These are phyloP conservation scores for Chloropsis hardwickii DNA, from an alignment of 2,113 vertebrate genomes.

Conservation along the genomic window DNA sequence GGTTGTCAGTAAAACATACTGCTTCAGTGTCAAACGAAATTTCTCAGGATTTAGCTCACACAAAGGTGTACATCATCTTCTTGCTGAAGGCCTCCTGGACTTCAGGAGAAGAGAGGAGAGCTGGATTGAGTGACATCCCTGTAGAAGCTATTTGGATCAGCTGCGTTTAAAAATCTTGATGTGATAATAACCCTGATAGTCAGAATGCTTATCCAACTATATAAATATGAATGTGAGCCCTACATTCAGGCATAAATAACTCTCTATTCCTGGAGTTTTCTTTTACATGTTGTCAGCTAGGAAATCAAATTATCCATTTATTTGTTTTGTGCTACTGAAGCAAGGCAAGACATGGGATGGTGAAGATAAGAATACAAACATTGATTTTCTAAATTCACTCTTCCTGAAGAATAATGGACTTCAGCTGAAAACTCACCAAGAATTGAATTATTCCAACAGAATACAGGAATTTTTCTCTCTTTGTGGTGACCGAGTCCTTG, in stretches of 20 bases:
- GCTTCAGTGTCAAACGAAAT: background rate
- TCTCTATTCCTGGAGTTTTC: background rate
- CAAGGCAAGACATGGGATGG: background rate
- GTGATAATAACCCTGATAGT: slow-evolving; percentile 4
- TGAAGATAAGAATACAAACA: background rate
- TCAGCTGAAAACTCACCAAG: background rate
- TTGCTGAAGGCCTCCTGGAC: background rate
- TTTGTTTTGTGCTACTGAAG: background rate
- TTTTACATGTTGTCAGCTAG: background rate
- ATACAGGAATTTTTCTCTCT: background rate
- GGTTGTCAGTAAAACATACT: background rate
- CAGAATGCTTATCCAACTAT: background rate
- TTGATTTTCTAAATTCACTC: background rate
- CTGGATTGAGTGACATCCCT: background rate
- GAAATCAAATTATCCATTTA: background rate
- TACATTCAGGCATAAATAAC: background rate
- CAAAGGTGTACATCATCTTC: background rate
- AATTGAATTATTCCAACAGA: background rate
- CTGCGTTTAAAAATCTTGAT: background rate
- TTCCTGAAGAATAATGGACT: background rate
- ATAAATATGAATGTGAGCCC: background rate
- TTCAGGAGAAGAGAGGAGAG: background rate
- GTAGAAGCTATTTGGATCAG: background rate
- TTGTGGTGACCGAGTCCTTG: background rate
- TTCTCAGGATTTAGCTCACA: background rate